phyloP scores from a whole-genome alignment of 2,797 vertebrate genomes.

The Natrix natrix region DNA sequence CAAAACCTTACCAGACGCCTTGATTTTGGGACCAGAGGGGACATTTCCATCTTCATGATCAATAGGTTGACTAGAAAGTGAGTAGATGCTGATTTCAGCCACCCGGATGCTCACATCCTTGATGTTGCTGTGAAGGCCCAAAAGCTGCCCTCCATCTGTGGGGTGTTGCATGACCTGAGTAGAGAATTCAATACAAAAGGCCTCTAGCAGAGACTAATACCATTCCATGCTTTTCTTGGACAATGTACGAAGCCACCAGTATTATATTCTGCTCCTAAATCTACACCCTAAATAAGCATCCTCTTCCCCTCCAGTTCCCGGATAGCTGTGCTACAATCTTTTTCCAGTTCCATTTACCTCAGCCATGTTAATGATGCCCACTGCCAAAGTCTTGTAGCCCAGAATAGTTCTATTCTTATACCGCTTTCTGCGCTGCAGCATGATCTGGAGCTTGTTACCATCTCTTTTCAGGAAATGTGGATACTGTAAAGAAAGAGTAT shows the following conservation, averaged over 20 bases:
- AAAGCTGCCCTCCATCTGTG: slow-evolving; percentile 88
- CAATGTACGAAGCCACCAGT: not conserved
- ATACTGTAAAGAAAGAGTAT: slow-evolving; percentile 72
- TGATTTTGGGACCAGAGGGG: slow-evolving; percentile 66
- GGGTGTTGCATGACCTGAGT: slow-evolving; percentile 96
- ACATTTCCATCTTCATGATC: slow-evolving; percentile 81
- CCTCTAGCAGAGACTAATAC: not conserved
- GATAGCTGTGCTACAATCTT: not conserved
- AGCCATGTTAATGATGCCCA: slow-evolving; percentile 90
- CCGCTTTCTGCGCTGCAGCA: slow-evolving; percentile 90
- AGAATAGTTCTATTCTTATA: slow-evolving; percentile 93
- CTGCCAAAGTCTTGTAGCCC: slow-evolving; percentile 90
- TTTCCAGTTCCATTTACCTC: slow-evolving; percentile 73
- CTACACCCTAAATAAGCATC: not conserved
- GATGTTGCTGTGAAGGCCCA: slow-evolving; percentile 93
- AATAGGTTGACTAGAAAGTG: slow-evolving; percentile 95
- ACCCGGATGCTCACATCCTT: slow-evolving; percentile 91
- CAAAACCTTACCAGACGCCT: slow-evolving; percentile 59
- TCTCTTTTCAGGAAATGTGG: slow-evolving; percentile 92
- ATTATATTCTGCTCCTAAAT: not conserved
- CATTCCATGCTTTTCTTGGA: not conserved
- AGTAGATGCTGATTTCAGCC: slow-evolving; percentile 93
- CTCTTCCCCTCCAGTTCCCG: not conserved
- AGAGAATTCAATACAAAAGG: slow-evolving; percentile 9
- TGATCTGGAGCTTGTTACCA: slow-evolving; percentile 88